These are phyloP conservation scores for Cataglyphis hispanica DNA, from an alignment of 1,140 invertebrate species.

Conservation along the genomic window DNA sequence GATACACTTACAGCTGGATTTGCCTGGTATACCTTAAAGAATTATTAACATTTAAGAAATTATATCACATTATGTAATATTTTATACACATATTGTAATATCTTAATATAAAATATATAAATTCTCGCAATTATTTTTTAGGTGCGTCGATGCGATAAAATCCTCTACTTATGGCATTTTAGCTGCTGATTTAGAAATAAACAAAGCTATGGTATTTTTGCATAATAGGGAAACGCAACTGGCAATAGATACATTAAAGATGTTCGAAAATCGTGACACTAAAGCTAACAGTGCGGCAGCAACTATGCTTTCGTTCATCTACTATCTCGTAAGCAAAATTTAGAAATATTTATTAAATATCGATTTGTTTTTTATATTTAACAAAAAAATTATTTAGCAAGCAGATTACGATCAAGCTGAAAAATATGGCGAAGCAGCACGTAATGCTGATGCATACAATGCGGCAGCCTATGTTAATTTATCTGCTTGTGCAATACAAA, in stretches of 20 bases:
- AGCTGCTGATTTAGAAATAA: conserved; percentile 96
- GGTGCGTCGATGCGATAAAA: conserved; percentile 93
- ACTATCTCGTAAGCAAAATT: conserved; percentile 90
- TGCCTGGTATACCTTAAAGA: conserved; percentile 79
- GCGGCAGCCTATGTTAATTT: conserved; percentile 95
- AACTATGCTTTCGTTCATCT: conserved; percentile 97
- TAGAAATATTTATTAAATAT: background rate
- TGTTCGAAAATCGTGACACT: conserved; percentile 95
- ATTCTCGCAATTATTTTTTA: conserved; percentile 74
- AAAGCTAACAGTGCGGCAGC: conserved; percentile 94
- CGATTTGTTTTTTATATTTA: background rate
- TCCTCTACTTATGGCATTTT: conserved; percentile 92
- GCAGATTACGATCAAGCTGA: conserved; percentile 94
- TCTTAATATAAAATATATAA: background rate
- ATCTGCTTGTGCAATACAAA: conserved; percentile 93
- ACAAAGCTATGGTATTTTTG: conserved; percentile 96
- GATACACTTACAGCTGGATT: conserved; percentile 91
- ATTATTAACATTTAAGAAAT: background rate
- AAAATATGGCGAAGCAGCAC: conserved; percentile 92
- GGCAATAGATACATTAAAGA: conserved; percentile 95
- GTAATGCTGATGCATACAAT: conserved; percentile 93
- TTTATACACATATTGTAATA: no score
- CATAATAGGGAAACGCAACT: conserved; percentile 94
- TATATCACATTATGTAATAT: no score
- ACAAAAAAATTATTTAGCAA: conserved; percentile 87